These are phyloP conservation scores for Platanista minor DNA, from an alignment of 2,113 vertebrate genomes.

Conservation along the genomic window DNA sequence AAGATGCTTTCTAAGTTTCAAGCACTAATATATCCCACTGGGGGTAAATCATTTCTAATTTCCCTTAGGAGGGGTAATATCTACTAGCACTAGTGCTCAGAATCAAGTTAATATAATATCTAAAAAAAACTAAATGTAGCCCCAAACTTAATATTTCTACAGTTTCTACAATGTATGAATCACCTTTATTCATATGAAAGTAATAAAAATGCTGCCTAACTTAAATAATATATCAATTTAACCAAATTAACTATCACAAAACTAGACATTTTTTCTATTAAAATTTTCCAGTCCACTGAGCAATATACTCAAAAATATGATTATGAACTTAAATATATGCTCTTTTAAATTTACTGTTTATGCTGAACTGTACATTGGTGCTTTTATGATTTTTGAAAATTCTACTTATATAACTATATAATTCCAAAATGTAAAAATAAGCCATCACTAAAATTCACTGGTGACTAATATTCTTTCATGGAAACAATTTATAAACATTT, in stretches of 20 bases:
- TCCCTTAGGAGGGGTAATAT: background rate
- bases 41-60: background rate
- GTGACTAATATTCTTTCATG: constrained; percentile 56
- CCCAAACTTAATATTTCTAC: constrained; percentile 45
- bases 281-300: constrained; percentile 67
- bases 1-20: background rate
- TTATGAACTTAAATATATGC: constrained; percentile 62
- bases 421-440: constrained; percentile 45
- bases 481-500: constrained; percentile 64
- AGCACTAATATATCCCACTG: background rate
- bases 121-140: background rate
- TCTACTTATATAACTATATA: constrained; percentile 31
- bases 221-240: constrained; percentile 75
- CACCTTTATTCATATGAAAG: constrained; percentile 78
- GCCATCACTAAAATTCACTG: constrained; percentile 38
- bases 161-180: constrained; percentile 64
- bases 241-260: constrained; percentile 77
- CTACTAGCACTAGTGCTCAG: background rate
- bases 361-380: constrained; percentile 47
- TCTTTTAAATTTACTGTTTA: constrained; percentile 64
- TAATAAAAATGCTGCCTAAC: constrained; percentile 73
- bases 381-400: constrained; percentile 54
- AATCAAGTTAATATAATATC: constrained; percentile 14
- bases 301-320: constrained; percentile 64
- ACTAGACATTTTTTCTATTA: constrained; percentile 69